Evolutionary conservation across 1,140 invertebrate genomes (phyloP).

Genomic region (Diplogasteroides magnus): DNA sequence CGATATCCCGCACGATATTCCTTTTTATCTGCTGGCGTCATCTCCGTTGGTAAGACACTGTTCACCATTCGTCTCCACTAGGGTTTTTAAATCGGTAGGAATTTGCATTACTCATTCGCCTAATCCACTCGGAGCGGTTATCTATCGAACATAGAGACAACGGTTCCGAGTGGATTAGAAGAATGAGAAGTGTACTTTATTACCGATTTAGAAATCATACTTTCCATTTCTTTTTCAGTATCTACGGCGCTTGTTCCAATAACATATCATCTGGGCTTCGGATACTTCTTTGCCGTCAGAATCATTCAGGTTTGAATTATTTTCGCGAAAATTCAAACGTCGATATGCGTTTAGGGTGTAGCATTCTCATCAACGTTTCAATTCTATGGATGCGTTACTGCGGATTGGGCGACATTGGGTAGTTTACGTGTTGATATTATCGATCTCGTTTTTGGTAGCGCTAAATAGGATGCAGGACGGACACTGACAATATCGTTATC

Average conservation of each 20-base stretch:
- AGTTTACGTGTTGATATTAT: too few relatives aligned
- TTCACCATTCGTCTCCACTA: too few relatives aligned
- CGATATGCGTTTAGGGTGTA: background rate
- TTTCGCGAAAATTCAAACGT: too few relatives aligned
- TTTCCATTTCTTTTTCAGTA: background rate
- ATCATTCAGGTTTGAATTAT: background rate
- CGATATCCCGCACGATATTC: background rate
- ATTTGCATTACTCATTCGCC: too few relatives aligned
- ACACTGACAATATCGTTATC: too few relatives aligned
- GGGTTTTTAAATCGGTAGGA: too few relatives aligned
- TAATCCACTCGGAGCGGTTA: background rate
- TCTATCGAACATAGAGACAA: background rate
- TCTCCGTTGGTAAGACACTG: background rate
- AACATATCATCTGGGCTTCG: background rate
- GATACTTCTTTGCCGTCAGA: background rate
- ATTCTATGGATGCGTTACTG: background rate
- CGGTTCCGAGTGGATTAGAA: background rate
- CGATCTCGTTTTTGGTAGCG: too few relatives aligned
- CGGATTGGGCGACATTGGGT: background rate
- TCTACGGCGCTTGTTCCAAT: background rate
- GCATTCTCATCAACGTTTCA: background rate
- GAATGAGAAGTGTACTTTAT: too few relatives aligned
- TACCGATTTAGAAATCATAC: background rate
- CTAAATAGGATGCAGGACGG: too few relatives aligned
- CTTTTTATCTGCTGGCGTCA: background rate